Conservation (phyloP, 2,888 invertebrate species). For the Cosmorhoe ocellata region DNA sequence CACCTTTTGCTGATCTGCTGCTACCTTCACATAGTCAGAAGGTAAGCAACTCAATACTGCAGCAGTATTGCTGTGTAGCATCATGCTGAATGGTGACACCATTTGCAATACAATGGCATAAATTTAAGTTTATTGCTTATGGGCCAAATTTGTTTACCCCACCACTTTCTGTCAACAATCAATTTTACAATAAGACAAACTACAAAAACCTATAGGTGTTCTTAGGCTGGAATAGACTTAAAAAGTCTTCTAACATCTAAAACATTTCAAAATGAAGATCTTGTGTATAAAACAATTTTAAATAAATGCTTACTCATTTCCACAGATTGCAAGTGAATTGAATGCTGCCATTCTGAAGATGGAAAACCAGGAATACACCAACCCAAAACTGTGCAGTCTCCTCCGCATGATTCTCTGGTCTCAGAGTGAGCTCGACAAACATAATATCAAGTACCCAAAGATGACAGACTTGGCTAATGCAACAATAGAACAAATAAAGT, state of each 20-base stretch:
- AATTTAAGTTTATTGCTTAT: too few relatives aligned
- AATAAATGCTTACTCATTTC: neutral
- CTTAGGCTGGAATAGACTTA: too few relatives aligned
- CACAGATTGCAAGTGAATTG: slow-evolving; percentile 96
- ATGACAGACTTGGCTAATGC: slow-evolving; percentile 96
- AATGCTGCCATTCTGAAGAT: slow-evolving; percentile 98
- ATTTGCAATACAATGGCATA: too few relatives aligned
- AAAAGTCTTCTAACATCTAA: too few relatives aligned
- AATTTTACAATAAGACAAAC: too few relatives aligned
- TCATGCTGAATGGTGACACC: too few relatives aligned
- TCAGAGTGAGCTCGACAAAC: slow-evolving; percentile 96
- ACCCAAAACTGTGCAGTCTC: slow-evolving; percentile 94
- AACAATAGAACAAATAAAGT: slow-evolving; percentile 89
- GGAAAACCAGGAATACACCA: slow-evolving; percentile 95
- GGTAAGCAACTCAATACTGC: slow-evolving; percentile 69
- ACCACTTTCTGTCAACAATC: too few relatives aligned
- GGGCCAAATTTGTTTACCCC: too few relatives aligned
- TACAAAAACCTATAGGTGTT: too few relatives aligned
- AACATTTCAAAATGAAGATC: too few relatives aligned
- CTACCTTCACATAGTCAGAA: slow-evolving; percentile 97
- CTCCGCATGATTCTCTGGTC: slow-evolving; percentile 97
- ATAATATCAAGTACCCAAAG: slow-evolving; percentile 96
- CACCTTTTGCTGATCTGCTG: slow-evolving; percentile 97
- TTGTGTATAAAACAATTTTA: too few relatives aligned
- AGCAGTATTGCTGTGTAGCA: too few relatives aligned